Evolutionary conservation across 1,140 invertebrate genomes (phyloP), one percentile per base, ranked within the genome.

Genomic region (Cotesia glomerata): DNA sequence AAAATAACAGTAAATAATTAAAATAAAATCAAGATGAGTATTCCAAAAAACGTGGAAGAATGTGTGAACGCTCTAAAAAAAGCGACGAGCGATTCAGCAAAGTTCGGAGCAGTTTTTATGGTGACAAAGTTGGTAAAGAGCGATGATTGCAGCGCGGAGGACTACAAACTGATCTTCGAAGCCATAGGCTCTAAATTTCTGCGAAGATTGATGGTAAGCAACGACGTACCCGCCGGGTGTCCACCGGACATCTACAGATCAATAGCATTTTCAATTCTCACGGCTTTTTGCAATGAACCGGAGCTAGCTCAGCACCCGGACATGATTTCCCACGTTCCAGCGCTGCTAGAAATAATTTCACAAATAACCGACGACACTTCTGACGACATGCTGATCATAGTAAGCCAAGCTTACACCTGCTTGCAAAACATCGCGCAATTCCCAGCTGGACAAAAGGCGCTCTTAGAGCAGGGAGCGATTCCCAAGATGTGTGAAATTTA

Each of bases 101-200:
- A 96, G 85, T 95, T 97, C 85, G 95, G 95, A 5, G 94, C 92
- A 0, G 87, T 97, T 2, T 95, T 97, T 81, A 93, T 97, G 91
- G 94, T 97, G 34, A 95, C 95, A 0, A 96, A 97, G 84, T 80
- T 96, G 63, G 91, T 96, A 5, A 94, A 95, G 83, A 91, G 90
- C 68, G 93, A 93, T 79, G 92, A 95, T 76, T 93, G 94, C 79
- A 91, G 91, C 71, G 82, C 91, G 1, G 83, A 86, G 8, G 90
- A 91, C 7, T 95, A 94, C 78, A 92, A 92, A 79, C 87, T 92
- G n/a, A 86, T 97, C 0, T 96, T 97, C 79, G 93, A 96, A 86
- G 93, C 93, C 0, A 96, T 97, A 75, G 95, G 95, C 1, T 93
- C 95, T 66, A 90, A 92, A 69, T 97, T 97, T 85, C 81, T 97